Conservation (phyloP, 2,888 invertebrate species). For the Unio pictorum region DNA sequence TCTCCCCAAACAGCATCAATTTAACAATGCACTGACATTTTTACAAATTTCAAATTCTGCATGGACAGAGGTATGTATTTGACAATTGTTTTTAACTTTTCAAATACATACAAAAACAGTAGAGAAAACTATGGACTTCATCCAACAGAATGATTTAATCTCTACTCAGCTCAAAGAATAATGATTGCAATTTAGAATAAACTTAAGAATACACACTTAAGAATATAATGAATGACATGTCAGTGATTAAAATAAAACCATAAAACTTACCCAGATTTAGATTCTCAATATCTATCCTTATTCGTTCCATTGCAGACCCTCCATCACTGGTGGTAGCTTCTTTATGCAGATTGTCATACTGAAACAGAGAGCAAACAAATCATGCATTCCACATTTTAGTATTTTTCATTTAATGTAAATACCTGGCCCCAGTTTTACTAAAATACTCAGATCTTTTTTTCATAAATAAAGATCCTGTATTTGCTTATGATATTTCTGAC, state of each 20-base stretch:
- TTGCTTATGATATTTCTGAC: too few species aligned
- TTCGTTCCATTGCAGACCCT: constrained; percentile 74
- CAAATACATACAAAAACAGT: too few species aligned
- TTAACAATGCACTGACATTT: too few species aligned
- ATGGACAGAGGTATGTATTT: too few species aligned
- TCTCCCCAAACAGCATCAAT: too few species aligned
- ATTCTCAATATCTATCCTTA: constrained; percentile 88
- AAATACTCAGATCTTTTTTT: too few species aligned
- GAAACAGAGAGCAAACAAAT: constrained; percentile 18
- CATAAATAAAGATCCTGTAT: too few species aligned
- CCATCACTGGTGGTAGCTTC: constrained; percentile 48
- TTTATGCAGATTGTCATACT: constrained; percentile 70
- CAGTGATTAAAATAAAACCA: not conserved
- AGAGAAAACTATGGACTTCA: too few species aligned
- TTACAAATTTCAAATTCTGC: too few species aligned
- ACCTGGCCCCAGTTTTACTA: too few species aligned
- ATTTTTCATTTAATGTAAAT: not conserved
- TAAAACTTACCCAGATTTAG: constrained; percentile 76
- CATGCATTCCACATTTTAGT: not conserved
- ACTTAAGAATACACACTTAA: not conserved
- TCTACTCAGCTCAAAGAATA: not conserved
- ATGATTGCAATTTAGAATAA: not conserved
- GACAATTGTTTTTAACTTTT: too few species aligned
- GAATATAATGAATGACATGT: not conserved
- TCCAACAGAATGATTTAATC: too few species aligned